phyloP scores from a whole-genome alignment of 2,113 vertebrate species.

The Rutilus rutilus region DNA sequence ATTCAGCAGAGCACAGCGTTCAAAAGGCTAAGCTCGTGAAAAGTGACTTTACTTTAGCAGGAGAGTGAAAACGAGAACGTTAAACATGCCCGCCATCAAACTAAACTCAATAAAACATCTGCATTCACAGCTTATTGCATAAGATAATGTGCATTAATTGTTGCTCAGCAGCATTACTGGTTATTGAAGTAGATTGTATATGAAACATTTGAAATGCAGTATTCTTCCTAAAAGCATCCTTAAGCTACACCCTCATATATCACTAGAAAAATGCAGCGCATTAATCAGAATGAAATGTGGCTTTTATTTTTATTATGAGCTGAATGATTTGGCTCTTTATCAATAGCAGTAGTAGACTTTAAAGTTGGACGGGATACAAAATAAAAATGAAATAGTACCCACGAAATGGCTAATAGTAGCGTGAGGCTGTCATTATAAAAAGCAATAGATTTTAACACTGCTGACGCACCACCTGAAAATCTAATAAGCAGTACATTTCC shows the following conservation, averaged over 20 bases:
- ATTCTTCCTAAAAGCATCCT: constrained; percentile 12
- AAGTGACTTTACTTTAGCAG: constrained; percentile 47
- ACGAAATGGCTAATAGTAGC: constrained; percentile 42
- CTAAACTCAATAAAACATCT: not conserved
- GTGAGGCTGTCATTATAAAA: constrained; percentile 53
- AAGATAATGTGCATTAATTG: not conserved
- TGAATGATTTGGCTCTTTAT: constrained; percentile 50
- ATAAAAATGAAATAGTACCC: constrained; percentile 50
- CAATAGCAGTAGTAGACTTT: constrained; percentile 48
- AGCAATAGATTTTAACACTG: constrained; percentile 62
- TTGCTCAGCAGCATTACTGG: not conserved
- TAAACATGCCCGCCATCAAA: not conserved
- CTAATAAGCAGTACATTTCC: constrained; percentile 69
- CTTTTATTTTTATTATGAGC: constrained; percentile 51
- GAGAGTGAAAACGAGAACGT: constrained; percentile 12
- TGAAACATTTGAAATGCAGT: not conserved
- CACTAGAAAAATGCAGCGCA: not conserved
- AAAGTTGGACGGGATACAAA: constrained; percentile 39
- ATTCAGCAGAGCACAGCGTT: constrained; percentile 52
- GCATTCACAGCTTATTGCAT: not conserved
- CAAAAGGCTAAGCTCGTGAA: constrained; percentile 45
- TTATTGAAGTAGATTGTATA: not conserved
- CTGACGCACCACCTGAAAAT: constrained; percentile 57
- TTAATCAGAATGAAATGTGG: constrained; percentile 46
- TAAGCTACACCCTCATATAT: not conserved